Conservation (phyloP, 2,888 invertebrate species). For the Nomada fucata region DNA sequence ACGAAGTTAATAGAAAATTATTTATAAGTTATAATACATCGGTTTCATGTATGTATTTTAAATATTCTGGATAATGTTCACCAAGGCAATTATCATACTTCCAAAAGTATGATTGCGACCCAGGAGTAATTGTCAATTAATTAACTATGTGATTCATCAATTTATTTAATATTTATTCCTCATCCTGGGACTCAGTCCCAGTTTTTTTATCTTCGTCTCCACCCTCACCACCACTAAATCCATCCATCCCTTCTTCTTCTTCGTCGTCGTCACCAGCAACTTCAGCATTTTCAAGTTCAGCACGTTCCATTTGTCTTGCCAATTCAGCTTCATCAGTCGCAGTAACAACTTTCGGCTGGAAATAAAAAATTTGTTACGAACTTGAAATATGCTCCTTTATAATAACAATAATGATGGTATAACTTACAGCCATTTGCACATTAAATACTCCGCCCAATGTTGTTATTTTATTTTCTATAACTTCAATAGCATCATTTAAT, state of each 20-base stretch:
- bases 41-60: conserved; percentile 56
- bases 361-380: conserved; percentile 15
- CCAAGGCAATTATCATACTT: conserved; percentile 42
- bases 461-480: conserved; percentile 93
- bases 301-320: conserved; percentile 95
- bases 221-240: conserved; percentile 84
- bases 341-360: conserved; percentile 98
- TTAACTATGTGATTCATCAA: conserved; percentile 49
- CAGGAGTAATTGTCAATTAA: conserved; percentile 46
- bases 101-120: conserved; percentile 38
- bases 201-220: conserved; percentile 78
- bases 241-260: conserved; percentile 89
- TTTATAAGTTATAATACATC: conserved; percentile 60
- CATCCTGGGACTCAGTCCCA: conserved; percentile 76
- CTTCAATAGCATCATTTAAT: conserved; percentile 94
- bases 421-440: conserved; percentile 95
- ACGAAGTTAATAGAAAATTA: conserved; percentile 61
- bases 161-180: conserved; percentile 72
- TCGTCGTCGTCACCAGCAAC: conserved; percentile 95
- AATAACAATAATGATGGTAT: not conserved
- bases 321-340: conserved; percentile 99
- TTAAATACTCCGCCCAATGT: conserved; percentile 96
- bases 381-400: not conserved
- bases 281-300: conserved; percentile 97
- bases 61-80: conserved; percentile 38